Percentiles rank a stretch among this genome's conserved stretches.
These are phyloP conservation scores for Ctenodactylus gundi DNA, from an alignment of 2,113 vertebrate genomes.

Conservation along the genomic window DNA sequence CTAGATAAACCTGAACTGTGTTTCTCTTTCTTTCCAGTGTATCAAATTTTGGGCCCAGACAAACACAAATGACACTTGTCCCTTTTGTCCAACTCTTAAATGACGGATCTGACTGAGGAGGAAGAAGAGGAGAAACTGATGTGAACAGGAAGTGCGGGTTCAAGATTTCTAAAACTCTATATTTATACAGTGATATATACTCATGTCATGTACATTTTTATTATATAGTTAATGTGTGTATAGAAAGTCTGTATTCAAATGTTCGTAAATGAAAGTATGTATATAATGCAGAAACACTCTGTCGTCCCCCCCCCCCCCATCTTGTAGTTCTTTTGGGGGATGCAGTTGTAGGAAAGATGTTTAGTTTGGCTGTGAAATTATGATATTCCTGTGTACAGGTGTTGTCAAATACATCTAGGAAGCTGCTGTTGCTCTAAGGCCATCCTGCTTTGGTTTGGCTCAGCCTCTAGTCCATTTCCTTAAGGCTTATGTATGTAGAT, in stretches of 20 bases:
- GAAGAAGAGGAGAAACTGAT: slow-evolving; percentile 76
- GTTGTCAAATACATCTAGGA: slow-evolving; percentile 58
- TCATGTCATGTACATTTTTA: slow-evolving; percentile 88
- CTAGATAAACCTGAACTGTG: slow-evolving; percentile 59
- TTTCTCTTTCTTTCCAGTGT: slow-evolving; percentile 85
- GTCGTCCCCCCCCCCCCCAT: slow-evolving; percentile 55
- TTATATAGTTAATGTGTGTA: slow-evolving; percentile 87
- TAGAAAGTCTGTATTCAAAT: slow-evolving; percentile 87
- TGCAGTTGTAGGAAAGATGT: slow-evolving; percentile 61
- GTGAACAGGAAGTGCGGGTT: slow-evolving; percentile 81
- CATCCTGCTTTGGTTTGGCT: slow-evolving; percentile 64
- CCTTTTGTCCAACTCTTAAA: slow-evolving; percentile 89
- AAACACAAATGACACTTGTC: slow-evolving; percentile 89
- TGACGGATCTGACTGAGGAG: slow-evolving; percentile 76
- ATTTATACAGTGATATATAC: slow-evolving; percentile 88
- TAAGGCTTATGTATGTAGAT: slow-evolving; percentile 49
- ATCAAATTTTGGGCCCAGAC: slow-evolving; percentile 92
- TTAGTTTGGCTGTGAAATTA: slow-evolving; percentile 67
- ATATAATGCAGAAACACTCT: slow-evolving; percentile 85
- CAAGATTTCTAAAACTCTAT: slow-evolving; percentile 87
- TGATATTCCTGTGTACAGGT: slow-evolving; percentile 34
- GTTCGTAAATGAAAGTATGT: slow-evolving; percentile 87
- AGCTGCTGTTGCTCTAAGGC: slow-evolving; percentile 50
- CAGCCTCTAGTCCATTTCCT: slow-evolving; percentile 48
- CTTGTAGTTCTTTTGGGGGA: background rate